phyloP scores from a whole-genome alignment of 2,113 vertebrate species.

The Rattus norvegicus region DNA sequence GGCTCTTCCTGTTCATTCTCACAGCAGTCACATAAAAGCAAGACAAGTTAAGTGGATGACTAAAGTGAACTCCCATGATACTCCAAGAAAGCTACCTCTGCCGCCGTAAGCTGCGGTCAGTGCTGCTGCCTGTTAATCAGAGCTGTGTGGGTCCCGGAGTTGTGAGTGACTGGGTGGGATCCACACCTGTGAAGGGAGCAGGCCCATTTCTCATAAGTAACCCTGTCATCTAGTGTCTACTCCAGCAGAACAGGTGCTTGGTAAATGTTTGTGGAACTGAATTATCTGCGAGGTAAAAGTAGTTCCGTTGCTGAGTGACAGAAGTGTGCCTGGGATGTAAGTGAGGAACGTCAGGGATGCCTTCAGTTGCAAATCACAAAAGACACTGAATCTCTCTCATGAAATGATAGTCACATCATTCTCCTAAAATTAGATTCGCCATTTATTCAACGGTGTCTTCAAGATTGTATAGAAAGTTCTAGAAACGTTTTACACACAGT shows the following conservation, averaged over 20 bases:
- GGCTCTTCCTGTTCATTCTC: constrained; percentile 64
- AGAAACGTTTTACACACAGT: constrained; percentile 46
- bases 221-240: neutral
- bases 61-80: constrained; percentile 48
- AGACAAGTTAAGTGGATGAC: constrained; percentile 59
- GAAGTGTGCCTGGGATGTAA: constrained; percentile 56
- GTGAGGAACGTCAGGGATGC: constrained; percentile 53
- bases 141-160: neutral
- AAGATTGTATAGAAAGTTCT: constrained; percentile 54
- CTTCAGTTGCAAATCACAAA: constrained; percentile 64
- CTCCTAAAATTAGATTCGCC: constrained; percentile 67
- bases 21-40: constrained; percentile 71
- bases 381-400: constrained; percentile 33
- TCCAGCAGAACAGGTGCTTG: constrained; percentile 36
- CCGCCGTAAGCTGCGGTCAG: constrained; percentile 34
- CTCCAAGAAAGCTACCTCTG: constrained; percentile 41
- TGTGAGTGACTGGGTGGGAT: neutral
- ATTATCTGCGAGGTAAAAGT: constrained; percentile 56
- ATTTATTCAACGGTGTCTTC: constrained; percentile 17
- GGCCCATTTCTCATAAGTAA: neutral
- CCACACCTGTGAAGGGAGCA: neutral
- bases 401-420: constrained; percentile 59
- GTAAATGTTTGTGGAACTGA: constrained; percentile 67
- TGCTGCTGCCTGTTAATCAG: constrained; percentile 38
- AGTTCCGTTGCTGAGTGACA: constrained; percentile 68